phyloP scores from a whole-genome alignment of 2,888 invertebrate genomes.

The Eurois occulta region DNA sequence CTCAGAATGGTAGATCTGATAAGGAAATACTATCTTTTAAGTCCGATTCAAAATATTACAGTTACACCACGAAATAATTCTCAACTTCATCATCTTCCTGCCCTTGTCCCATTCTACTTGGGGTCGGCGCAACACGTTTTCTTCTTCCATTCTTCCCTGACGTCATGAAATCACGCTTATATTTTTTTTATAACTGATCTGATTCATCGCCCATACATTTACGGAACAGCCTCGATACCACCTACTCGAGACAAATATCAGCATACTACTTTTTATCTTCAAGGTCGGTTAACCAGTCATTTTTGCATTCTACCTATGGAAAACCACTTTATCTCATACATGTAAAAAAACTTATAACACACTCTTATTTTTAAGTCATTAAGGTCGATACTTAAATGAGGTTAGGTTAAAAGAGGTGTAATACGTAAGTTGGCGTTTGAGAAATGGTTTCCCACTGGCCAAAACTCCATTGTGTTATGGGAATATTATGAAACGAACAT shows the following conservation, averaged over 20 bases:
- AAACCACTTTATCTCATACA: slow-evolving; percentile 21
- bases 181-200: too few relatives aligned
- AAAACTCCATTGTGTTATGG: slow-evolving; percentile 64
- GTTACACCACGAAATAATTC: too few relatives aligned
- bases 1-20: too few relatives aligned
- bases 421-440: slow-evolving; percentile 34
- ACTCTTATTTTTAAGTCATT: neutral
- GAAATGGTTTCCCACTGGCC: slow-evolving; percentile 62
- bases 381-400: slow-evolving; percentile 37
- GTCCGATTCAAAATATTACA: neutral
- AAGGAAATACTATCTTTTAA: neutral
- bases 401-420: neutral
- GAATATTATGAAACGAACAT: slow-evolving; percentile 62
- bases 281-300: slow-evolving; percentile 59
- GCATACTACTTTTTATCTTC: slow-evolving; percentile 61
- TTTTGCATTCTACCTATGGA: slow-evolving; percentile 57
- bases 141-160: too few relatives aligned
- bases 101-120: too few relatives aligned
- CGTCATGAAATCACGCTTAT: slow-evolving; percentile 7
- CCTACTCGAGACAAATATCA: slow-evolving; percentile 60
- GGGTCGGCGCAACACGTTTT: too few relatives aligned
- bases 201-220: slow-evolving; percentile 60
- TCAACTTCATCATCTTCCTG: too few relatives aligned
- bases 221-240: slow-evolving; percentile 61
- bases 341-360: neutral